Evolutionary conservation across 2,888 invertebrate species (phyloP), one percentile per base, ranked within the genome.

Genomic region (Perdita meconis): DNA sequence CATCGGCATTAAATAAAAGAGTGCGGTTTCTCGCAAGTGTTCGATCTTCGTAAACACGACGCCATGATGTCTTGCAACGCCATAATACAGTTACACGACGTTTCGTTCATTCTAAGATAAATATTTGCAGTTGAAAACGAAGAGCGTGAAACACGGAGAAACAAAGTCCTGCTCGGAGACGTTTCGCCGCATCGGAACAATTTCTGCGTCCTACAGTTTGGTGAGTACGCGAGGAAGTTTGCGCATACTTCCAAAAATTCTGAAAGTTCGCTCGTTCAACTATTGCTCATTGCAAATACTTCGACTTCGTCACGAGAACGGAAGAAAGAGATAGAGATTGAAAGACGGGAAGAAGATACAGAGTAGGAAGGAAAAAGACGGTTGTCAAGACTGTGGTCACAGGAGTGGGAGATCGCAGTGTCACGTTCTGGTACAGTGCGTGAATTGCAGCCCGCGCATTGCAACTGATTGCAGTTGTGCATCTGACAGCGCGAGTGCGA

Each of bases 11-110:
- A 13, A n/a, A 47, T 57, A 63, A 69, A 47, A 57, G 53, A 16
- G 13, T 50, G 59, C 56, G 44, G 57, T 16, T 77, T 57, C 47
- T 64, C 55, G 22, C 47, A 44, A 47, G 65, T 51, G 69, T 19
- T 67, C 61, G 40, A 66, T 56, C 67, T 79, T 81, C 78, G 60
- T 81, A 85, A 85, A 85, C 83, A 79, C 77, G 75, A 55, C 80
- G 85, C 83, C 85, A 83, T 85, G 81, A 84, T 84, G 80, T 63
- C 74, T 56, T 56, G 67, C 69, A 81, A 83, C 82, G 85, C 83
- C 85, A 85, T 85, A 80, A 81, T 75, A 79, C 82, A 82, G 77
- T 80, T 82, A 76, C 61, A 82, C 81, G 85, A 85, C 78, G 60
- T 85, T 82, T 65, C 68, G 71, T 65, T 77, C 71, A 69, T 70